Evolutionary conservation across 2,113 vertebrate genomes (phyloP).

Genomic region (Leptobrachium ailaonicum): DNA sequence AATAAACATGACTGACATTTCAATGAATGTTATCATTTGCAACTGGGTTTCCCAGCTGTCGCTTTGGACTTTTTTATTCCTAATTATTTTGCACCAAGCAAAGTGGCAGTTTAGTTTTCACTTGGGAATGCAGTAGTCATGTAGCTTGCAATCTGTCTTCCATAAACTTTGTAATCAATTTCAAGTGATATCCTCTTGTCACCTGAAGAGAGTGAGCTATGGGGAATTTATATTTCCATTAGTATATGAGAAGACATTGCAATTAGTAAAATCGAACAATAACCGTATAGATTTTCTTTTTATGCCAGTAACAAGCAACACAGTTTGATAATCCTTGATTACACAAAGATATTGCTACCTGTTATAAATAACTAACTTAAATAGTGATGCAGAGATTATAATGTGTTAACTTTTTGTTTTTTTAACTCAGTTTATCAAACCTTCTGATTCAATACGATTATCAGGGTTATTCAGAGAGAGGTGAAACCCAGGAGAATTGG

Average conservation of each 20-base stretch:
- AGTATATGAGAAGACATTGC: conserved; percentile 33
- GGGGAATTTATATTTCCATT: conserved; percentile 43
- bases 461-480: too few relatives aligned
- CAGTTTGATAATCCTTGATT: too few relatives aligned
- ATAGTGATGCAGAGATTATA: too few relatives aligned
- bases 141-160: conserved; percentile 46
- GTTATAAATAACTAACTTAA: too few relatives aligned
- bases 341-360: too few relatives aligned
- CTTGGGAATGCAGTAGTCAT: conserved; percentile 42
- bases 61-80: conserved; percentile 21
- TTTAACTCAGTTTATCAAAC: too few relatives aligned
- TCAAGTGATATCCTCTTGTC: conserved; percentile 44
- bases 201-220: conserved; percentile 28
- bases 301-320: not conserved
- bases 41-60: conserved; percentile 43
- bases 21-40: conserved; percentile 34
- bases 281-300: conserved; percentile 10
- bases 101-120: conserved; percentile 48
- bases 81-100: conserved; percentile 45
- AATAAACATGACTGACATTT: conserved; percentile 44
- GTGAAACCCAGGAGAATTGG: too few relatives aligned
- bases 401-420: too few relatives aligned
- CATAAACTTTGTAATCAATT: conserved; percentile 50
- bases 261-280: conserved; percentile 38
- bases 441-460: too few relatives aligned